A percentile compares a stretch with the other conserved stretches of the same genome.
Conservation (phyloP, 2,888 invertebrate genomes). For the Ormyrus pomaceus region DNA sequence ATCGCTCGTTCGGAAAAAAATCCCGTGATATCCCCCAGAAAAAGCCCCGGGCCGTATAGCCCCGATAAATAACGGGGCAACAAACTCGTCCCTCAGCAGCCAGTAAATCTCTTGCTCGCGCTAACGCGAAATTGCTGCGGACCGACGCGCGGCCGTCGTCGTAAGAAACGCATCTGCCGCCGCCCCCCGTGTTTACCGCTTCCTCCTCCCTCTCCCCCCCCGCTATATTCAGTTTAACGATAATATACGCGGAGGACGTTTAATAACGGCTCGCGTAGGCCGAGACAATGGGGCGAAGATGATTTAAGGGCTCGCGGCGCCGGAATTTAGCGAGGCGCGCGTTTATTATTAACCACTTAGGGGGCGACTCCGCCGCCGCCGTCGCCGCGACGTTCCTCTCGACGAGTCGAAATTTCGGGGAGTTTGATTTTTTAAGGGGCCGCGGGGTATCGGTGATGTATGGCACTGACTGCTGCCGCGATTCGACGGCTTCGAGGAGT, state of each 20-base stretch:
- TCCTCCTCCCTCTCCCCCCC: not conserved
- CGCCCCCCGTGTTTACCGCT: constrained; percentile 19
- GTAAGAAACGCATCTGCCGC: not conserved
- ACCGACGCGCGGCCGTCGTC: constrained; percentile 1
- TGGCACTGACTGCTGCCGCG: too few species aligned
- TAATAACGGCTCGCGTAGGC: constrained; percentile 42
- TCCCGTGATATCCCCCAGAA: too few species aligned
- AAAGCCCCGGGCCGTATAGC: not conserved
- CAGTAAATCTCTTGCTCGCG: constrained; percentile 32
- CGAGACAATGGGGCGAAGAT: constrained; percentile 40
- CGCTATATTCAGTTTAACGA: constrained; percentile 45
- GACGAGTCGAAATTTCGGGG: too few species aligned
- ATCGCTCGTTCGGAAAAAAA: too few species aligned
- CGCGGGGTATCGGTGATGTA: too few species aligned
- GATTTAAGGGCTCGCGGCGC: constrained; percentile 33
- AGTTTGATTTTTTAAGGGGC: too few species aligned
- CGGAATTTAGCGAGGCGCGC: constrained; percentile 7
- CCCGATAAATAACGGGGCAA: constrained; percentile 10
- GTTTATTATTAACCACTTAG: constrained; percentile 46
- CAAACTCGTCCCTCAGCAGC: not conserved
- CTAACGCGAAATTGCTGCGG: constrained; percentile 29
- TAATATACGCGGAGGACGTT: constrained; percentile 52
- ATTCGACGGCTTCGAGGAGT: too few species aligned
- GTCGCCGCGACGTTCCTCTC: not conserved
- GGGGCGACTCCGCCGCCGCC: not conserved